A percentile compares a stretch with the other conserved stretches of the same genome.
Evolutionary conservation across 2,113 vertebrate species (phyloP).

Genomic region (Nannobrachium achirus): DNA sequence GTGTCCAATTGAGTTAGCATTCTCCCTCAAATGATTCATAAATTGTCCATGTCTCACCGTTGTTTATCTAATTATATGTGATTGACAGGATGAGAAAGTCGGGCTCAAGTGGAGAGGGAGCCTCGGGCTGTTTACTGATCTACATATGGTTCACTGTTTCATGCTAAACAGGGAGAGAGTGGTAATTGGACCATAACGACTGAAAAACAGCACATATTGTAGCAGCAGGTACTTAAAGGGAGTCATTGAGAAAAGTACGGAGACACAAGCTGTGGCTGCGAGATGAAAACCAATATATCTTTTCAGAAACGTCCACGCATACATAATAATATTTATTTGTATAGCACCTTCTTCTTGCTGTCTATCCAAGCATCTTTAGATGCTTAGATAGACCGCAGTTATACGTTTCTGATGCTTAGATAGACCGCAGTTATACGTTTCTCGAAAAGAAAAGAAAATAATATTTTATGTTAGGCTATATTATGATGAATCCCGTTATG

Average conservation of each 20-base stretch:
- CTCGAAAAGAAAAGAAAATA: constrained; percentile 7
- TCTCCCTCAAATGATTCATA: constrained; percentile 58
- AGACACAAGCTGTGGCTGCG: constrained; percentile 36
- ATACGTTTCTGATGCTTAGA: constrained; percentile 10
- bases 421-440: constrained; percentile 17
- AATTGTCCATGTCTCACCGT: constrained; percentile 56
- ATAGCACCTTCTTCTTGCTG: no score
- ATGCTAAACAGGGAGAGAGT: constrained; percentile 51
- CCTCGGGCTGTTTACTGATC: constrained; percentile 69
- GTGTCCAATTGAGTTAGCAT: constrained; percentile 38
- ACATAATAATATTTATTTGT: no score
- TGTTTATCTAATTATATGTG: constrained; percentile 78
- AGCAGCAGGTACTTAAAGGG: constrained; percentile 61
- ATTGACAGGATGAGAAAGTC: constrained; percentile 70
- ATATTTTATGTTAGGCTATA: constrained; percentile 14
- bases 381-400: background rate
- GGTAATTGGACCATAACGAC: constrained; percentile 71
- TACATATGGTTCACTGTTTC: constrained; percentile 58
- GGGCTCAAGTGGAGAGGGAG: constrained; percentile 47
- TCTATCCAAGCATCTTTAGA: no score
- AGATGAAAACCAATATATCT: constrained; percentile 35
- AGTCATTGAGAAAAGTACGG: constrained; percentile 63
- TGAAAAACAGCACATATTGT: constrained; percentile 35
- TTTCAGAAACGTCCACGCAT: background rate
- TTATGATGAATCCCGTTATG: constrained; percentile 13